Evolutionary conservation across 2,888 invertebrate genomes (phyloP), one percentile per base, ranked within the genome.

Genomic region (Hecatera dysodea): DNA sequence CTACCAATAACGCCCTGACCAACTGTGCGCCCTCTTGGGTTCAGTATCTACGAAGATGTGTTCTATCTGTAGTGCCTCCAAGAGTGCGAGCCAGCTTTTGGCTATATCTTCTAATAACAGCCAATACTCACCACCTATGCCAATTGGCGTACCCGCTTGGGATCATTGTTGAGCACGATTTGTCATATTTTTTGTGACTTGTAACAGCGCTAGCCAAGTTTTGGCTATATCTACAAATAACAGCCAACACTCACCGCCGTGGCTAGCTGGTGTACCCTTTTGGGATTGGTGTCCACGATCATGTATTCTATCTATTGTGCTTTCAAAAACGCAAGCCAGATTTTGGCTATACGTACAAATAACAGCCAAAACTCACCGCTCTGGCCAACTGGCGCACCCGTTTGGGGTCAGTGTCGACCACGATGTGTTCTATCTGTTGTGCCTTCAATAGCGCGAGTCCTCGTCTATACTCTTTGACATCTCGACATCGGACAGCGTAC

Each of bases 201-300:
- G 17, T 6, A 17, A 0, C 19, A 19, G 44, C 19, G 19, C 19
- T 6, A 19, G 6, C 7, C 44, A 6, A 29, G 29, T 29, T 2
- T 2, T 36, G 4, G 8, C 6, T 7, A 7, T 36, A 36, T 36
- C 4, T 36, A 1, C 1, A 4, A 29, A 39, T 39, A 39, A 39
- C 19, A 19, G 44, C 44, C 44, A 4, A 15, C 15, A 92, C 98
- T 97, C 93, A 99, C 99, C 90, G 98, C 98, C 94, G 98, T 97
- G 78, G 99, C 98, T 91, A 99, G 97, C 87, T 97, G 97, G 80
- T 97, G 97, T 88, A 99, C 98, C 87, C 98, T 97, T 85, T 96
- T 97, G 0, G 99, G 98, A 89, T 98, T 98, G 0, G 98, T 98
- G 90, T 99, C 99, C 9, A 99, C 98, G 77, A 99, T 97, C 67